Evolutionary conservation across 2,888 invertebrate genomes (phyloP).

Genomic region (Himalopsyche kuldschensis): DNA sequence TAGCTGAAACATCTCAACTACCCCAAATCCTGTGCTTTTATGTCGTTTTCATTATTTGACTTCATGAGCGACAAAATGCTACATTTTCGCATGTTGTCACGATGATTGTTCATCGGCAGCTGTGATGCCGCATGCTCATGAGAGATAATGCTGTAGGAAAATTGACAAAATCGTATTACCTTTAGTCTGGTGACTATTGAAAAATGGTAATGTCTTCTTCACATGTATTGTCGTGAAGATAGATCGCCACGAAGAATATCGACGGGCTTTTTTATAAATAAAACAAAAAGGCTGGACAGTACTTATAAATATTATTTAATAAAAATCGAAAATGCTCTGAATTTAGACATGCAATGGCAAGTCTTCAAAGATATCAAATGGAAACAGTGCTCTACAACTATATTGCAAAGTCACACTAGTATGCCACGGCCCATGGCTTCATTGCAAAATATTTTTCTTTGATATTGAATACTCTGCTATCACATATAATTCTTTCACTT

Average conservation of each 20-base stretch:
- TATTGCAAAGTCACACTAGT: too few species aligned
- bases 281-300: neutral
- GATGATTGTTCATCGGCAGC: neutral
- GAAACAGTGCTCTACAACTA: too few species aligned
- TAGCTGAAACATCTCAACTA: constrained; percentile 5
- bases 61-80: neutral
- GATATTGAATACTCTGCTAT: too few species aligned
- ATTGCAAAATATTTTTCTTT: too few species aligned
- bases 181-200: neutral
- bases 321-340: neutral
- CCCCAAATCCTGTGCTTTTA: neutral
- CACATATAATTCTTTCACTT: too few species aligned
- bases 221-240: neutral
- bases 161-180: neutral
- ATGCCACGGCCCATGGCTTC: too few species aligned
- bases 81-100: neutral
- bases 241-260: neutral
- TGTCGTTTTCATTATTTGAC: neutral
- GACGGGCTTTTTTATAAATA: neutral
- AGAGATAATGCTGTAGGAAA: neutral
- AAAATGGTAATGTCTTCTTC: neutral
- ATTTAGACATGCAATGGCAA: neutral
- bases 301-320: neutral
- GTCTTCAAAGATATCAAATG: neutral
- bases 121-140: neutral